These are phyloP conservation scores for Chloropsis cyanopogon DNA, from an alignment of 2,113 vertebrate species.

Conservation along the genomic window DNA sequence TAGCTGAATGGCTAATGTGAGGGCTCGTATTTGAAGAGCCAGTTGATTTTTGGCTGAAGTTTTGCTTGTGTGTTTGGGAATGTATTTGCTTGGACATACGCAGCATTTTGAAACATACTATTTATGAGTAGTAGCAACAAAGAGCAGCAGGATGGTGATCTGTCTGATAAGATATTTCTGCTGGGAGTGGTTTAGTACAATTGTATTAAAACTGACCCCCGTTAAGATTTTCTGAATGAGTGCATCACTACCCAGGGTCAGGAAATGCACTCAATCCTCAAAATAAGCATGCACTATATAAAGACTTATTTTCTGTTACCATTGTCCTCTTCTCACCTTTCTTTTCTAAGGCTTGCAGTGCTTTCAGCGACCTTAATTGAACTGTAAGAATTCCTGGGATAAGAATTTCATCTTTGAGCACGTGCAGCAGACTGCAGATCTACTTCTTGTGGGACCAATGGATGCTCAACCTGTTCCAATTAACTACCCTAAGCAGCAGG, in stretches of 20 bases:
- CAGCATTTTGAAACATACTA: background rate
- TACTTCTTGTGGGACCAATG: background rate
- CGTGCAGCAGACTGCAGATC: background rate
- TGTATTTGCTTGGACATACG: fast-evolving
- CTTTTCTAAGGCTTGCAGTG: background rate
- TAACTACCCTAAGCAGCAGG: background rate
- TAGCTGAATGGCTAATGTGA: background rate
- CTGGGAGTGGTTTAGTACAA: background rate
- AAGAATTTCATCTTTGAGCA: background rate
- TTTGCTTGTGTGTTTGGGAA: background rate
- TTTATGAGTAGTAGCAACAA: background rate
- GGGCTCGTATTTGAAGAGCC: background rate
- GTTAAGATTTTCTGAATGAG: background rate
- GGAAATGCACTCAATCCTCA: background rate
- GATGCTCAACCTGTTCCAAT: background rate
- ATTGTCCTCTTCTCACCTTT: background rate
- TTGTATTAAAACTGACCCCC: background rate
- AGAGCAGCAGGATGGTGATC: background rate
- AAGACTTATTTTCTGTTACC: background rate
- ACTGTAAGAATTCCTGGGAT: background rate
- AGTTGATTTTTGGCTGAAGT: background rate
- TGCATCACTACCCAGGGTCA: background rate
- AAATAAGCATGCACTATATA: background rate
- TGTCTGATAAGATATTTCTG: background rate
- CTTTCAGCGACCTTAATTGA: background rate